Evolutionary conservation across 2,888 invertebrate genomes (phyloP), one percentile per base, ranked within the genome.

Genomic region (Drosophila mulleri): DNA sequence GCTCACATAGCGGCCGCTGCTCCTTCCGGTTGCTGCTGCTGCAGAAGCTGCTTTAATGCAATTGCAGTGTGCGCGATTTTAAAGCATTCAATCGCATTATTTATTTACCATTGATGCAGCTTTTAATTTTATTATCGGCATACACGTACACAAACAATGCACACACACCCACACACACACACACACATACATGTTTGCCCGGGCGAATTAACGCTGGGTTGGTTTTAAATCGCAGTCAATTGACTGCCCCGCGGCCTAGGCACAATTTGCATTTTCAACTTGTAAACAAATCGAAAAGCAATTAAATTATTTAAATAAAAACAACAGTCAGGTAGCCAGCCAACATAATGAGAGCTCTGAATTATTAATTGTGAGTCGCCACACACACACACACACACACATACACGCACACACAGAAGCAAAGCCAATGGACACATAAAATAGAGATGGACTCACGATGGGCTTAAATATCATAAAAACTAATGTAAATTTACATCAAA

Each of bases 271-370:
- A 86, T 86, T 86, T 83, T 75, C 79, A 77, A 73, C 84, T 81
- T 86, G 86, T 88, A 86, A 88, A 86, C 86, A 88, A 86, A 86
- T 86, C 88, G 86, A 88, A 88, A 86, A 84, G 87, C 86, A 86
- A 86, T 86, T 86, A 88, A 86, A 86, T 88, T 86, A 86, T 86
- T 86, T 84, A 86, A 86, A 86, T 86, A 88, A 88, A 86, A 86
- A 86, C 84, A 86, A 84, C 82, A 44, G 57, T n/a, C 63, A 52
- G 67, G 61, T 57, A 47, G 58, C 68, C 59, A 54, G 45, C 42
- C 84, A 75, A 80, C 82, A 82, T 88, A 88, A 88, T 86, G 84
- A 84, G 82, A 86, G 73, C 72, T 75, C 64, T 86, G 87, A 81
- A 87, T 88, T 84, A 87, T 84, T 87, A 81, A 87, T 88, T 79